These are phyloP conservation scores for Ischnura elegans DNA, from an alignment of 2,888 invertebrate genomes.

Conservation along the genomic window DNA sequence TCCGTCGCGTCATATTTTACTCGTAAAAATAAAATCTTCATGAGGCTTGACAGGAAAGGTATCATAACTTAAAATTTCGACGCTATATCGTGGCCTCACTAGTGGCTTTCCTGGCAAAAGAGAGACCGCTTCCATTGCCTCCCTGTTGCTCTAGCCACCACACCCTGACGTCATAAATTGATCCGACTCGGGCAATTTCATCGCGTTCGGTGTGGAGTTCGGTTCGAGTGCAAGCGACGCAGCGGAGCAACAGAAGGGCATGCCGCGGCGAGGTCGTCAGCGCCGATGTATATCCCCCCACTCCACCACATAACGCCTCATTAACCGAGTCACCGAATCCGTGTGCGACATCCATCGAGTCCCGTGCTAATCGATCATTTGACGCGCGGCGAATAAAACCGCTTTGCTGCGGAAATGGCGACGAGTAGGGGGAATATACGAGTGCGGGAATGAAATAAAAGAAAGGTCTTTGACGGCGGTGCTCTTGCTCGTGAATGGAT, in stretches of 20 bases:
- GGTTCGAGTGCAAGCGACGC: neutral
- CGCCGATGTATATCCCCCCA: neutral
- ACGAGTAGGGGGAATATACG: neutral
- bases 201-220: neutral
- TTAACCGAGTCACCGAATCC: neutral
- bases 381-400: neutral
- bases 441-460: neutral
- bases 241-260: neutral
- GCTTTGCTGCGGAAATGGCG: neutral
- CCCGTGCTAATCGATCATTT: neutral
- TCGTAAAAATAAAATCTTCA: neutral
- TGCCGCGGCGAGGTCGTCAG: neutral
- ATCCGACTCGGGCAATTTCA: neutral
- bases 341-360: neutral
- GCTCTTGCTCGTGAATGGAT: too few species aligned
- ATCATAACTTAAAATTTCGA: neutral
- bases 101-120: neutral
- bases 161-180: neutral
- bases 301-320: neutral
- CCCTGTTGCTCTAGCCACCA: neutral
- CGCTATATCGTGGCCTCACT: neutral
- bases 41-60: neutral
- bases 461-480: neutral
- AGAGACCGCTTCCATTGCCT: neutral
- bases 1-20: too few species aligned